Evolutionary conservation across 2,113 vertebrate genomes (phyloP).

Genomic region (Siniperca chuatsi): DNA sequence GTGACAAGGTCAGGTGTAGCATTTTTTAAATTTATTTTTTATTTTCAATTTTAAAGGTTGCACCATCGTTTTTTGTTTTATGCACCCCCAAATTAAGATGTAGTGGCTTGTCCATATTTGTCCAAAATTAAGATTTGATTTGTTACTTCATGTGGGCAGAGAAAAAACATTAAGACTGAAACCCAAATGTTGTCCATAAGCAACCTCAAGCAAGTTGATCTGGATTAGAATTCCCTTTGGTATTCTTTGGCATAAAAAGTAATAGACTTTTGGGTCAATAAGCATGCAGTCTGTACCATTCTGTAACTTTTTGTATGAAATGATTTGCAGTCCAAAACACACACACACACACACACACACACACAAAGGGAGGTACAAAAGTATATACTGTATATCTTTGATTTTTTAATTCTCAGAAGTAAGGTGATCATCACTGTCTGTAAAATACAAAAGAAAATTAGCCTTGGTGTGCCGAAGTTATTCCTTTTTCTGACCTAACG

Average conservation of each 20-base stretch:
- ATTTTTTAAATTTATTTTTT: neutral
- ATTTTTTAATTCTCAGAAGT: neutral
- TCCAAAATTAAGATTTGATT: too few species aligned
- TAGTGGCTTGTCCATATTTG: neutral
- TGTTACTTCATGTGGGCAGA: too few species aligned
- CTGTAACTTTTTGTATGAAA: neutral
- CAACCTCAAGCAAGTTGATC: neutral
- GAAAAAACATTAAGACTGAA: neutral
- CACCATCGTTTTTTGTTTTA: neutral
- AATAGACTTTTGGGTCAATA: neutral
- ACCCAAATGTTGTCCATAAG: neutral
- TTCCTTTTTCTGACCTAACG: too few species aligned
- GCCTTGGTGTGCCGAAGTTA: too few species aligned
- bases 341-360: too few species aligned
- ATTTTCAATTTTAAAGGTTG: neutral
- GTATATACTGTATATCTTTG: neutral
- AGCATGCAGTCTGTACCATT: neutral
- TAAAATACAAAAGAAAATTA: neutral
- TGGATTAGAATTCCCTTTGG: neutral
- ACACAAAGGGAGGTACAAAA: neutral
- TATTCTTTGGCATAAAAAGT: neutral
- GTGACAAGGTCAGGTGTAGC: constrained; percentile 55
- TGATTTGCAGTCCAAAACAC: neutral
- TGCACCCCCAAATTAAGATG: neutral
- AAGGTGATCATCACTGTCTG: neutral